Evolutionary conservation across 1,140 invertebrate genomes (phyloP).

Genomic region (Dreissena polymorpha): DNA sequence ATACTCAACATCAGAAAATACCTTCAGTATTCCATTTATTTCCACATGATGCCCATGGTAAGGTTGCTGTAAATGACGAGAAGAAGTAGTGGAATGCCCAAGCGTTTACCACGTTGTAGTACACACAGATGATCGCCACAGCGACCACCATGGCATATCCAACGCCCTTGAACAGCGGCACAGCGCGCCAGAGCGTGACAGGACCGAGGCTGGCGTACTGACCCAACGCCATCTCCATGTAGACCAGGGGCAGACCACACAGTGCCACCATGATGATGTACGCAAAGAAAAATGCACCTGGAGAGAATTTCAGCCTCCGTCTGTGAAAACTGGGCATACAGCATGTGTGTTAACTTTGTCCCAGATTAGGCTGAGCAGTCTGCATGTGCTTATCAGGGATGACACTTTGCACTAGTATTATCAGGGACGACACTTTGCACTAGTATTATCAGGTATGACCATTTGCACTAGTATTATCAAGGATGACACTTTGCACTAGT

Average conservation of each 20-base stretch:
- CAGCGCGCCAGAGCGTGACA: conserved; percentile 80
- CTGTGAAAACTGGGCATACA: too few relatives aligned
- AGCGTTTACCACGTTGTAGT: conserved; percentile 81
- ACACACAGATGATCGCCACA: conserved; percentile 78
- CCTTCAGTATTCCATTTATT: conserved; percentile 75
- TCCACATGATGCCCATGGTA: conserved; percentile 76
- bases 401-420: too few relatives aligned
- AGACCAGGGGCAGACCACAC: conserved; percentile 82
- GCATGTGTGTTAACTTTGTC: too few relatives aligned
- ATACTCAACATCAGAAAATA: conserved; percentile 34
- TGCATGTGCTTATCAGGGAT: too few relatives aligned
- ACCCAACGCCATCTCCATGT: conserved; percentile 81
- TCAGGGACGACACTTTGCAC: too few relatives aligned
- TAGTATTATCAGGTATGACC: too few relatives aligned
- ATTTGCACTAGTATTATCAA: too few relatives aligned
- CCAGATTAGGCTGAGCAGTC: too few relatives aligned
- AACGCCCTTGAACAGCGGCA: conserved; percentile 84
- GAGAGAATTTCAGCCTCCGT: background rate
- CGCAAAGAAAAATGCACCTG: conserved; percentile 83
- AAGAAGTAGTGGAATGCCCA: conserved; percentile 81
- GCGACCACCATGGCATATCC: conserved; percentile 87
- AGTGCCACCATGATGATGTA: conserved; percentile 83
- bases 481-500: too few relatives aligned
- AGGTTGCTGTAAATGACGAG: conserved; percentile 73
- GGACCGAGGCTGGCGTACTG: conserved; percentile 81